Conservation (phyloP, 2,888 invertebrate genomes). For the Pinctada fucata region DNA sequence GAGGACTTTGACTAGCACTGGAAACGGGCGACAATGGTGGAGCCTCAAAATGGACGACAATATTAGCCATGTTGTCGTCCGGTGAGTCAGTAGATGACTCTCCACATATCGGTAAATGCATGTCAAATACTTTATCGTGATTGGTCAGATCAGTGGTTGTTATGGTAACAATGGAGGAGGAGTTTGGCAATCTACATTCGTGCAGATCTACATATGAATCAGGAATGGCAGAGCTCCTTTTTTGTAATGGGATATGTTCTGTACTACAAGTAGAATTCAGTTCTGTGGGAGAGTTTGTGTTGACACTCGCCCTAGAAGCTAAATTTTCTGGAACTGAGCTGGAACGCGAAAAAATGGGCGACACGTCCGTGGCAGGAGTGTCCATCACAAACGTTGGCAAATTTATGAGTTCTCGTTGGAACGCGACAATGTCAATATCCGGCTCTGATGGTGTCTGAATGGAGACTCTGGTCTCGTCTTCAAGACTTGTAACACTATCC, state of each 20-base stretch:
- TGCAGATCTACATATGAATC: conserved; percentile 51
- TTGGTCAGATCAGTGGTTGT: conserved; percentile 66
- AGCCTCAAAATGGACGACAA: conserved; percentile 74
- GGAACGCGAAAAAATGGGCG: conserved; percentile 73
- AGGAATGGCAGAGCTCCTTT: conserved; percentile 43
- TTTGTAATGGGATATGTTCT: conserved; percentile 35
- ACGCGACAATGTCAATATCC: conserved; percentile 79
- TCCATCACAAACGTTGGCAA: conserved; percentile 78
- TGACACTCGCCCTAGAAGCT: conserved; percentile 53
- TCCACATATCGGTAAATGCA: conserved; percentile 37
- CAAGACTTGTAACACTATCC: conserved; percentile 23
- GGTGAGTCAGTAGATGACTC: conserved; percentile 42
- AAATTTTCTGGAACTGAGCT: conserved; percentile 75
- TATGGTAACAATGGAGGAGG: conserved; percentile 65
- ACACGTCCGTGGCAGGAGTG: conserved; percentile 70
- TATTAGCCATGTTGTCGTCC: conserved; percentile 59
- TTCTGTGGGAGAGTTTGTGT: conserved; percentile 47
- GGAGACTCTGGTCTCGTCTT: conserved; percentile 12
- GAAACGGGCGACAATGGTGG: conserved; percentile 69
- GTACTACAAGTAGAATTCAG: conserved; percentile 49
- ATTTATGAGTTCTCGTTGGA: conserved; percentile 81
- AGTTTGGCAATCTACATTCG: conserved; percentile 49
- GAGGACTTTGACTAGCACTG: conserved; percentile 68
- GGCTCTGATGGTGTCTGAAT: conserved; percentile 51
- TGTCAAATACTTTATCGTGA: conserved; percentile 38